These are phyloP conservation scores for Ophion obscuratus DNA, from an alignment of 2,888 invertebrate genomes.

Conservation along the genomic window DNA sequence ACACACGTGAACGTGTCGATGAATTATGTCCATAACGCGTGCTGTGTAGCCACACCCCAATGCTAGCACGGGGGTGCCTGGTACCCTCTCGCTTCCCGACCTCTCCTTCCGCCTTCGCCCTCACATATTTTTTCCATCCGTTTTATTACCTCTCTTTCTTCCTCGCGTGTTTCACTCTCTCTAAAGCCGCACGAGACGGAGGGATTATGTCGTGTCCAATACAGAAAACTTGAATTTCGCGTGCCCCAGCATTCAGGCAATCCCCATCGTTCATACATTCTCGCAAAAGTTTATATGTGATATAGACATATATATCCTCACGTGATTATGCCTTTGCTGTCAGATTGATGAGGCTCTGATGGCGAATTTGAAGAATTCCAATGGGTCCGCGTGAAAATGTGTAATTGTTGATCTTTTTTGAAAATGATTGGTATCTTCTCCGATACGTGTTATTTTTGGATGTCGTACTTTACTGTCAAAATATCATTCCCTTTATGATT, in stretches of 20 bases:
- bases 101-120: conserved; percentile 16
- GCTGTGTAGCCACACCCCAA: conserved; percentile 45
- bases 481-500: too few relatives aligned
- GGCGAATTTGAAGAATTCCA: too few relatives aligned
- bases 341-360: too few relatives aligned
- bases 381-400: too few relatives aligned
- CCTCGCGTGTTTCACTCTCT: conserved; percentile 17
- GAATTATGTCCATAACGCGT: conserved; percentile 51
- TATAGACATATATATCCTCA: neutral
- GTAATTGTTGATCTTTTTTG: too few relatives aligned
- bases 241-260: conserved; percentile 25
- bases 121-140: conserved; percentile 24
- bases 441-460: too few relatives aligned
- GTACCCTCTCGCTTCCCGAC: conserved; percentile 17
- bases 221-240: conserved; percentile 45
- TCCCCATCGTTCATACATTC: conserved; percentile 20
- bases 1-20: conserved; percentile 25
- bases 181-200: conserved; percentile 37
- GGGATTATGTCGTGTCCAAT: conserved; percentile 45
- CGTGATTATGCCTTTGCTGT: too few relatives aligned
- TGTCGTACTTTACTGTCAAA: too few relatives aligned
- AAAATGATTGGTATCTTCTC: too few relatives aligned
- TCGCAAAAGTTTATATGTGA: conserved; percentile 11
- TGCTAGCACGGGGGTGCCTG: conserved; percentile 18
- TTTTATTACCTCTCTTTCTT: conserved; percentile 25